Percentiles rank a stretch among this genome's conserved stretches.
Conservation (phyloP, 1,140 invertebrate genomes). For the Mercenaria mercenaria region DNA sequence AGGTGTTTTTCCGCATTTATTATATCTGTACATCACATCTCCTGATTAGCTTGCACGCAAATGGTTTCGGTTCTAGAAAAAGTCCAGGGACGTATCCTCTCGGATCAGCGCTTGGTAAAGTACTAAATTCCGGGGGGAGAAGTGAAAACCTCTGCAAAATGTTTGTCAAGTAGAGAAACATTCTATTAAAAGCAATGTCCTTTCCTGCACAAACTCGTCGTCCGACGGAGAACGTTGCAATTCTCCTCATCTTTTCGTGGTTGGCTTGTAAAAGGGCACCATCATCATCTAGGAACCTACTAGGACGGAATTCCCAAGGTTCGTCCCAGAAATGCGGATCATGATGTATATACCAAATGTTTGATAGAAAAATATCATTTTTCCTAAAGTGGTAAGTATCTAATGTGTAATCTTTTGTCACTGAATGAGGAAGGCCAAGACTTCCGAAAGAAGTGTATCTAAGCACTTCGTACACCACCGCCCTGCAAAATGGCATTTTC, state of each 20-base stretch:
- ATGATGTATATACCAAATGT: conserved; percentile 14
- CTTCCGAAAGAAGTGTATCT: neutral
- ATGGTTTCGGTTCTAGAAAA: neutral
- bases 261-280: neutral
- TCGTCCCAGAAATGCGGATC: neutral
- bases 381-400: neutral
- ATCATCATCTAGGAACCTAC: neutral
- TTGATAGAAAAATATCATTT: neutral
- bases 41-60: neutral
- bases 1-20: too few species aligned
- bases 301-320: neutral
- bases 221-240: neutral
- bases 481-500: neutral
- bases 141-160: neutral
- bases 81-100: neutral
- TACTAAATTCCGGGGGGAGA: neutral
- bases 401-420: neutral
- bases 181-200: neutral
- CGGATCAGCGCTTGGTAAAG: neutral
- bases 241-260: neutral
- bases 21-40: neutral
- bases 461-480: neutral
- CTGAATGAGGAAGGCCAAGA: neutral
- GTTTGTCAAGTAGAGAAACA: neutral
- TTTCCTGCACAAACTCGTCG: neutral